These are phyloP conservation scores for Drosophila murphyi DNA, from an alignment of 1,140 invertebrate species.

Conservation along the genomic window DNA sequence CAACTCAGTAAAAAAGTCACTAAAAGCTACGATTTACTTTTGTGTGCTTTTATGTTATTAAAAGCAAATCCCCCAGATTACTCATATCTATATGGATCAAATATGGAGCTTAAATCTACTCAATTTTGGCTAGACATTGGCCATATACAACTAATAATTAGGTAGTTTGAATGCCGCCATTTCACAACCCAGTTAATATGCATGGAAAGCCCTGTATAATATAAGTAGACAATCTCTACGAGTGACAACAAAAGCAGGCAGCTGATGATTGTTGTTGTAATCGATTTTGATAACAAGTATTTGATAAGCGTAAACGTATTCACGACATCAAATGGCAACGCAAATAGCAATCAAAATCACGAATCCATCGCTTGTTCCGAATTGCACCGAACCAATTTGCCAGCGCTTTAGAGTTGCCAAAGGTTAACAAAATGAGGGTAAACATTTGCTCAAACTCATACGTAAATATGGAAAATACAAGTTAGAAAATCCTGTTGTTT, in stretches of 20 bases:
- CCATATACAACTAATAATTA: constrained; percentile 7
- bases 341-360: constrained; percentile 45
- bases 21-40: not conserved
- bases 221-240: constrained; percentile 53
- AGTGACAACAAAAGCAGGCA: constrained; percentile 51
- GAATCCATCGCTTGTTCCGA: constrained; percentile 32
- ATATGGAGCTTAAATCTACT: no score
- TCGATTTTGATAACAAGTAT: constrained; percentile 83
- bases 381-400: constrained; percentile 51
- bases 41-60: not conserved
- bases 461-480: constrained; percentile 28
- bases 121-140: not conserved
- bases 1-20: constrained; percentile 3
- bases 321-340: constrained; percentile 67
- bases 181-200: constrained; percentile 7
- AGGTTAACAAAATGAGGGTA: constrained; percentile 2
- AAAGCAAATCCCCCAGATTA: constrained; percentile 17
- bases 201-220: constrained; percentile 10
- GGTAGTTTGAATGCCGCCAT: not conserved
- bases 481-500: not conserved
- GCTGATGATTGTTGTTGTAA: constrained; percentile 53
- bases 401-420: constrained; percentile 50
- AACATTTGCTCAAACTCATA: constrained; percentile 13
- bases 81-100: not conserved
- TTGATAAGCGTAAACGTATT: constrained; percentile 81